Percentiles rank a stretch among this genome's conserved stretches.
Conservation (phyloP, 1,140 invertebrate species). For the Dreissena rostriformis region DNA sequence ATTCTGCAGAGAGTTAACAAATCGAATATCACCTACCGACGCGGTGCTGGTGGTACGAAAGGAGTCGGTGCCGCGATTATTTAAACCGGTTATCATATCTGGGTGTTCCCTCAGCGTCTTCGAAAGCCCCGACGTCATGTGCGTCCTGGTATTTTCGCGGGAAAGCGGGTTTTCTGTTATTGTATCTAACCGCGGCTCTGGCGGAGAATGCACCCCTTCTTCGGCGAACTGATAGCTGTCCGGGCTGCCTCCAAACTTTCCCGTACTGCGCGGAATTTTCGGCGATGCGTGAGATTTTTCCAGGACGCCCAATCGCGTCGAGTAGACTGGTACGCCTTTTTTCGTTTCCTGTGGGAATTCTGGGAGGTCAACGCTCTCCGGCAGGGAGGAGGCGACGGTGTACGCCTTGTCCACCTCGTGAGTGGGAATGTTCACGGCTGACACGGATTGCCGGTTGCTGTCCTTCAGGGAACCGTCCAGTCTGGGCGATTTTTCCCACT, state of each 20-base stretch:
- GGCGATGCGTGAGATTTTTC: conserved; percentile 19
- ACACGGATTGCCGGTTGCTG: background rate
- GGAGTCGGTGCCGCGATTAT: background rate
- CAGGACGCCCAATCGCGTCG: background rate
- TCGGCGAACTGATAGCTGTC: background rate
- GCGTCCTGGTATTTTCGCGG: conserved; percentile 37
- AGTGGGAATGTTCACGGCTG: conserved; percentile 1
- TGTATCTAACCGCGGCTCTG: conserved; percentile 27
- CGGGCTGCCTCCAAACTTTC: conserved; percentile 35
- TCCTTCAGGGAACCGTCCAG: background rate
- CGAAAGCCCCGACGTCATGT: background rate
- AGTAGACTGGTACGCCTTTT: background rate
- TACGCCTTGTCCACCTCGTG: conserved; percentile 35
- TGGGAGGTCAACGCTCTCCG: conserved; percentile 32
- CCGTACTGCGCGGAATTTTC: conserved; percentile 42
- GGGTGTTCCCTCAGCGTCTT: conserved; percentile 19
- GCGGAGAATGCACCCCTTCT: background rate
- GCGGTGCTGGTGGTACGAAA: conserved; percentile 16
- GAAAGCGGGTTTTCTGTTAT: conserved; percentile 52
- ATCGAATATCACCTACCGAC: conserved; percentile 51
- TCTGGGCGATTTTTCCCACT: conserved; percentile 44
- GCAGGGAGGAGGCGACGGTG: conserved; percentile 37
- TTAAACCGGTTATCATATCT: background rate
- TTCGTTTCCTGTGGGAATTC: background rate
- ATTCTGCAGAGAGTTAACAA: conserved; percentile 26